phyloP scores from a whole-genome alignment of 2,888 invertebrate species.

The Calephelis perditalis region DNA sequence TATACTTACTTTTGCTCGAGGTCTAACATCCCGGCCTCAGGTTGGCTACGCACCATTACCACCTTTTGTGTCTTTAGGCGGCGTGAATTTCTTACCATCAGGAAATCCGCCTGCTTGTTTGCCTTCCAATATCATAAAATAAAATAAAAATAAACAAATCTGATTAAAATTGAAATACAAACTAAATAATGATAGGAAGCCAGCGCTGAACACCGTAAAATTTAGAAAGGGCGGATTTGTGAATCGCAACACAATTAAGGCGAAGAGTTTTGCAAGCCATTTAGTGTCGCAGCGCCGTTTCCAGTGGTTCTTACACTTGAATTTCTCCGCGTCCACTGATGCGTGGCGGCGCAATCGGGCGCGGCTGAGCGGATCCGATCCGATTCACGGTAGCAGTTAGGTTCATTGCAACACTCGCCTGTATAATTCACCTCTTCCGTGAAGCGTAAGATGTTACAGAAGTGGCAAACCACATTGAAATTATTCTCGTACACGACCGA shows the following conservation, averaged over 20 bases:
- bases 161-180: too few species aligned
- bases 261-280: slow-evolving; percentile 67
- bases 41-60: too few species aligned
- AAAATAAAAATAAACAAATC: too few species aligned
- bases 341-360: slow-evolving; percentile 72
- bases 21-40: too few species aligned
- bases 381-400: slow-evolving; percentile 58
- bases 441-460: slow-evolving; percentile 4
- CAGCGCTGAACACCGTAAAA: background rate
- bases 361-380: slow-evolving; percentile 69
- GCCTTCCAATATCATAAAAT: too few species aligned
- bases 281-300: slow-evolving; percentile 40
- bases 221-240: background rate
- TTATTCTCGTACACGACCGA: too few species aligned
- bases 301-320: slow-evolving; percentile 63
- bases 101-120: too few species aligned
- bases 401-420: slow-evolving; percentile 56
- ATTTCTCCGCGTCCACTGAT: slow-evolving; percentile 67
- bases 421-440: slow-evolving; percentile 47
- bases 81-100: too few species aligned
- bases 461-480: background rate
- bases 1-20: too few species aligned
- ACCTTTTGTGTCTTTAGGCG: too few species aligned
- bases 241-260: slow-evolving; percentile 48
- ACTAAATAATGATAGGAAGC: background rate